phyloP scores from a whole-genome alignment of 2,888 invertebrate species.

The Sesia apiformis region DNA sequence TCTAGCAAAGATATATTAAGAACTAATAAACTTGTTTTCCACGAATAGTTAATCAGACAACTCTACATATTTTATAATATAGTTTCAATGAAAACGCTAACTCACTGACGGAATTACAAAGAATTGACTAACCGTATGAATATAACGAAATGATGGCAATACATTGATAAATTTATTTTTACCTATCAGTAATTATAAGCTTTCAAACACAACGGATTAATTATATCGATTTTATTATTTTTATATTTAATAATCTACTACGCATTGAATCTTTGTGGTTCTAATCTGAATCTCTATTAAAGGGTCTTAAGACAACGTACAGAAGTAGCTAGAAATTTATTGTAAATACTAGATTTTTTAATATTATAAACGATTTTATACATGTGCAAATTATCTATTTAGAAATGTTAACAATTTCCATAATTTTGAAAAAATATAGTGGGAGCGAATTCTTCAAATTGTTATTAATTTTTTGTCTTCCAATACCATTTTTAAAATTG shows the following conservation, averaged over 20 bases:
- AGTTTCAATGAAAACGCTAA: slow-evolving; percentile 11
- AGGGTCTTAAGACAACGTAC: slow-evolving; percentile 44
- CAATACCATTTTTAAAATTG: slow-evolving; percentile 14
- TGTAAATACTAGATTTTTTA: slow-evolving; percentile 58
- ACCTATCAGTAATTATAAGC: slow-evolving; percentile 14
- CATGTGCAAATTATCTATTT: slow-evolving; percentile 33
- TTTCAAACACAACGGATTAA: slow-evolving; percentile 17
- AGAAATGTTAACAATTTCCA: slow-evolving; percentile 24
- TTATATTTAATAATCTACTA: slow-evolving; percentile 2
- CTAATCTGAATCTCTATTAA: neutral
- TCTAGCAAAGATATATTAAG: too few species aligned
- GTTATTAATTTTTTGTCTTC: slow-evolving; percentile 30
- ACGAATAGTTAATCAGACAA: too few species aligned
- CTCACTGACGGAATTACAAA: slow-evolving; percentile 14
- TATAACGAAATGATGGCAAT: neutral
- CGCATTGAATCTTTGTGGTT: neutral
- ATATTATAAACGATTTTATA: slow-evolving; percentile 50
- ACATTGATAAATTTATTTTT: slow-evolving; percentile 13
- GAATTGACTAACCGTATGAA: slow-evolving; percentile 5
- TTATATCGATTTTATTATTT: slow-evolving; percentile 7
- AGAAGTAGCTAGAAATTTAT: slow-evolving; percentile 45
- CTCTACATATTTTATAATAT: slow-evolving; percentile 20
- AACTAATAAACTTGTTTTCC: too few species aligned
- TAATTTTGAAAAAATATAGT: slow-evolving; percentile 19
- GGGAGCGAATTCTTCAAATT: slow-evolving; percentile 21